Evolutionary conservation across 2,113 vertebrate species (phyloP).

Genomic region (Pristiophorus japonicus): DNA sequence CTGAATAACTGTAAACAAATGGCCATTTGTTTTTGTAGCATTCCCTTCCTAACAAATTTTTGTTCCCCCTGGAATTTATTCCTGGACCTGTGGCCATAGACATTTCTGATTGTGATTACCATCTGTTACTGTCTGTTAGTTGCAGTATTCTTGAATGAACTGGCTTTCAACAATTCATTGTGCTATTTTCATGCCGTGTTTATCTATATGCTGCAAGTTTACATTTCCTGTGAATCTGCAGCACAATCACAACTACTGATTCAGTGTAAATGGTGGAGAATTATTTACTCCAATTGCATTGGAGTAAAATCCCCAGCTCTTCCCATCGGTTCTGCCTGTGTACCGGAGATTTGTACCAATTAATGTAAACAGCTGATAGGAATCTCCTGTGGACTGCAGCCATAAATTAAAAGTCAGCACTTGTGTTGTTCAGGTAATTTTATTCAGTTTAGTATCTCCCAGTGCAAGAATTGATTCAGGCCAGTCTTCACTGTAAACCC

Average conservation of each 20-base stretch:
- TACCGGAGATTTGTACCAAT: neutral
- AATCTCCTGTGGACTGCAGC: neutral
- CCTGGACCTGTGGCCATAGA: neutral
- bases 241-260: neutral
- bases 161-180: slow-evolving; percentile 3
- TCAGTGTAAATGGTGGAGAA: neutral
- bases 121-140: neutral
- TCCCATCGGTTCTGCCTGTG: neutral
- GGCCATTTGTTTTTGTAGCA: neutral
- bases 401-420: neutral
- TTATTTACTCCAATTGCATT: neutral
- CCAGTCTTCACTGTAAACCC: neutral
- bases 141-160: neutral
- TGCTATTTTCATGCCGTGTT: neutral
- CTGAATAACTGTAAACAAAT: neutral
- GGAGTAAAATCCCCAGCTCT: neutral
- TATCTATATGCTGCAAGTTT: neutral
- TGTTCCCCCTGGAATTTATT: neutral
- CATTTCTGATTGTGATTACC: neutral
- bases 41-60: neutral
- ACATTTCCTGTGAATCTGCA: neutral
- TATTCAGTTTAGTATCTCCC: neutral
- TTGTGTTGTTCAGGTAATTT: neutral
- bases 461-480: neutral
- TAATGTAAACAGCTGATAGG: neutral